phyloP scores from a whole-genome alignment of 2,113 vertebrate genomes.

The Platichthys flesus region DNA sequence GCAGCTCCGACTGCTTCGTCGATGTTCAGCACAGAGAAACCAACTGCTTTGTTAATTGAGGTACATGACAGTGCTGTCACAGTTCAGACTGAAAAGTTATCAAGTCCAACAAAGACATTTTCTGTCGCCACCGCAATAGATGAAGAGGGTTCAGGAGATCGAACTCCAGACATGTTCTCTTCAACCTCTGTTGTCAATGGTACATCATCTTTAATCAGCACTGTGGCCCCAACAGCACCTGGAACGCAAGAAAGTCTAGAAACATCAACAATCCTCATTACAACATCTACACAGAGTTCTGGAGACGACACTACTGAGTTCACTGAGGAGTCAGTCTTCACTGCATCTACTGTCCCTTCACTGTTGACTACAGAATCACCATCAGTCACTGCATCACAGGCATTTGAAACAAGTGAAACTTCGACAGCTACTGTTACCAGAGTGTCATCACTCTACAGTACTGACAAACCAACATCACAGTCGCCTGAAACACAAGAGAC shows the following conservation, averaged over 20 bases:
- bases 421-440: background rate
- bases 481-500: background rate
- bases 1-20: background rate
- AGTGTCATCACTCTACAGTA: slow-evolving; percentile 1
- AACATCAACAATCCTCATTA: background rate
- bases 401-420: background rate
- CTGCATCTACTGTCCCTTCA: background rate
- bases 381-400: background rate
- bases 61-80: background rate
- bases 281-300: background rate
- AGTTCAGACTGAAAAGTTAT: background rate
- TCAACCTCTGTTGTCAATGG: background rate
- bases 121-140: too few relatives aligned
- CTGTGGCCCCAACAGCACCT: background rate
- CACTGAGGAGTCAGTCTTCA: background rate
- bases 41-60: slow-evolving; percentile 2
- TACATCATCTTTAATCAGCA: background rate
- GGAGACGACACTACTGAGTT: background rate
- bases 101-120: too few relatives aligned
- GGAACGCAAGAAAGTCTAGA: background rate
- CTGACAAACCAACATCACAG: slow-evolving; percentile 17
- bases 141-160: background rate
- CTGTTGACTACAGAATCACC: slow-evolving; percentile 8
- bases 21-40: too few relatives aligned
- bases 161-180: background rate